Evolutionary conservation across 1,140 invertebrate genomes (phyloP).

Genomic region (Drosophila bipectinata): DNA sequence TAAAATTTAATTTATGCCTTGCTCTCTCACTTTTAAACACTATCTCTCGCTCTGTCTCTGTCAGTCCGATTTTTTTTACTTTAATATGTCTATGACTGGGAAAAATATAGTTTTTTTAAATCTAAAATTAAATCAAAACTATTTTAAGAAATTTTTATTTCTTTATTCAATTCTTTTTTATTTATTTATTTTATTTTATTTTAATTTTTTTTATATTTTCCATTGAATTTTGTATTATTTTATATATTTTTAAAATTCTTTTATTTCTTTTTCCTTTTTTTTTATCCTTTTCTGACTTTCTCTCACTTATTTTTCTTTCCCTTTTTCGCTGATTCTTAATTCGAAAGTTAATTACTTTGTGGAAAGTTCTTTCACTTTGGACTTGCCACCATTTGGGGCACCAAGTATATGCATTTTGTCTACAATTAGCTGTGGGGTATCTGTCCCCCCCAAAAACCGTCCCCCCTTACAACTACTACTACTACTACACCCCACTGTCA

Average conservation of each 20-base stretch:
- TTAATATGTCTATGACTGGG: background rate
- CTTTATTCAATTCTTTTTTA: background rate
- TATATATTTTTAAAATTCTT: background rate
- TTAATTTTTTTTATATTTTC: background rate
- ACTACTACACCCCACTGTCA: background rate
- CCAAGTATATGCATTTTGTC: constrained; percentile 12
- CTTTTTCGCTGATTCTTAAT: constrained; percentile 8
- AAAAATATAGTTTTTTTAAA: too few species aligned
- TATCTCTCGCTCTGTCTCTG: background rate
- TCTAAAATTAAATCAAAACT: too few species aligned
- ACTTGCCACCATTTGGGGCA: constrained; percentile 8
- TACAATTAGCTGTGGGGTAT: constrained; percentile 21
- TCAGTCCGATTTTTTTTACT: background rate
- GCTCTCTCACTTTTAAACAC: background rate
- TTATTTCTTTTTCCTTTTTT: background rate
- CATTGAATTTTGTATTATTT: too few species aligned
- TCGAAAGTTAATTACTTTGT: constrained; percentile 23
- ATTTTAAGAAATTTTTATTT: background rate
- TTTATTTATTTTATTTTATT: too few species aligned
- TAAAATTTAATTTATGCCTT: background rate
- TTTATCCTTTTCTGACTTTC: constrained; percentile 2
- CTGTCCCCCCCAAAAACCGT: background rate
- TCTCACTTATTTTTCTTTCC: constrained; percentile 5
- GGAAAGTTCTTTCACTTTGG: constrained; percentile 14
- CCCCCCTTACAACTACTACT: background rate